phyloP scores from a whole-genome alignment of 1,140 invertebrate genomes.

The Lepidurus packardi region DNA sequence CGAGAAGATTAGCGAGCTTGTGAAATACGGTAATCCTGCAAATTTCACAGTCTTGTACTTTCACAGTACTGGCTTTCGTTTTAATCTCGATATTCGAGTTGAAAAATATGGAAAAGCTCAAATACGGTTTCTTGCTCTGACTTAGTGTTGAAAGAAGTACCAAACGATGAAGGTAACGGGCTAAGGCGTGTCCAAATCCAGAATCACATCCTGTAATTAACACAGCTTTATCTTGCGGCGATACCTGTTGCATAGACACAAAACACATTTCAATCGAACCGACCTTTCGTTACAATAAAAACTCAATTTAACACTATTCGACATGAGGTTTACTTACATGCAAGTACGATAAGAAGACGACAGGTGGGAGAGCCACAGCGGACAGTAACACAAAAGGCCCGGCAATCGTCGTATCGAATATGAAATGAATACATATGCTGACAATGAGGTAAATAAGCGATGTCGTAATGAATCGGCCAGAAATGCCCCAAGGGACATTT shows the following conservation, averaged over 20 bases:
- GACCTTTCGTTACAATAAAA: not conserved
- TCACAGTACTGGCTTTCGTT: too few relatives aligned
- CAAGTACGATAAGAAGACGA: conserved; percentile 28
- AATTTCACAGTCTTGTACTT: too few relatives aligned
- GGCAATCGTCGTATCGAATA: conserved; percentile 13
- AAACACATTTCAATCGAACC: not conserved
- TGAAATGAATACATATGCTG: not conserved
- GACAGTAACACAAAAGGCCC: not conserved
- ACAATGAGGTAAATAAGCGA: not conserved
- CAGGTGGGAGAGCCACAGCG: conserved; percentile 20
- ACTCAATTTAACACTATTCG: not conserved
- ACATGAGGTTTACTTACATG: conserved; percentile 25
- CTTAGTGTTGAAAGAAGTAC: conserved; percentile 40
- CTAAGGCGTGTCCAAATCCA: conserved; percentile 65
- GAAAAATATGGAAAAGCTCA: too few relatives aligned
- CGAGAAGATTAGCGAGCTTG: too few relatives aligned
- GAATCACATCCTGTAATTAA: conserved; percentile 79
- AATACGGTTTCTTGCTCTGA: too few relatives aligned
- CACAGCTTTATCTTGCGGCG: conserved; percentile 68
- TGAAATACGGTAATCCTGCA: too few relatives aligned
- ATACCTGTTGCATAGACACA: conserved; percentile 53
- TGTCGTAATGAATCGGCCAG: not conserved
- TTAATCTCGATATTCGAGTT: too few relatives aligned
- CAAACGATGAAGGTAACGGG: conserved; percentile 66
- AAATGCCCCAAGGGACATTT: not conserved